Percentiles rank a stretch among this genome's conserved stretches.
These are phyloP conservation scores for Chrysina gloriosa DNA, from an alignment of 2,888 invertebrate species.

Conservation along the genomic window DNA sequence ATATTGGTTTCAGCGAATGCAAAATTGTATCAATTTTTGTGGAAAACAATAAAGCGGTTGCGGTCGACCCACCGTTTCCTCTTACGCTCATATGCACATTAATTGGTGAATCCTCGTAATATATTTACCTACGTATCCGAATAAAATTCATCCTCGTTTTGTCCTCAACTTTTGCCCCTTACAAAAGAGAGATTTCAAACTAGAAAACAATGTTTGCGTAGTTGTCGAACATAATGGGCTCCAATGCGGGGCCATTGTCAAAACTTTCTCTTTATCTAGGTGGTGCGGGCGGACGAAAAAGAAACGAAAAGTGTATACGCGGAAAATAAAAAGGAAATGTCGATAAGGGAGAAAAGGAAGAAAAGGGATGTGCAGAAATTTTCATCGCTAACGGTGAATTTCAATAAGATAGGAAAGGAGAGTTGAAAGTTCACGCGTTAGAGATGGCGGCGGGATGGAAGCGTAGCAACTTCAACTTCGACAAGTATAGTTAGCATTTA, in stretches of 20 bases:
- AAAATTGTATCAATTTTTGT: too few relatives aligned
- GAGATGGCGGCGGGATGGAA: not conserved
- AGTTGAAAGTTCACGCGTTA: constrained; percentile 4
- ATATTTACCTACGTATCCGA: constrained; percentile 4
- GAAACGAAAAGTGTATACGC: not conserved
- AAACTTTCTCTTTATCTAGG: constrained; percentile 18
- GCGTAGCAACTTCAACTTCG: not conserved
- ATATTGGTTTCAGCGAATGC: too few relatives aligned
- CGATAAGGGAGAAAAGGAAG: not conserved
- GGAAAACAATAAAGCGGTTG: too few relatives aligned
- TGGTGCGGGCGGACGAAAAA: not conserved
- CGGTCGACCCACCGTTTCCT: too few relatives aligned
- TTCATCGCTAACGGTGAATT: constrained; percentile 10
- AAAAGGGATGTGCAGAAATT: not conserved
- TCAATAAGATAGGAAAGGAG: constrained; percentile 4
- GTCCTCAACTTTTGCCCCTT: constrained; percentile 1
- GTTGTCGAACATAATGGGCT: constrained; percentile 30
- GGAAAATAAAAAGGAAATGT: not conserved
- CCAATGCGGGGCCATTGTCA: constrained; percentile 7
- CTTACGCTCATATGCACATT: too few relatives aligned
- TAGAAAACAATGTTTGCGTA: constrained; percentile 16
- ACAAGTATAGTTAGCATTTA: constrained; percentile 15
- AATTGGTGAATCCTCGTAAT: not conserved
- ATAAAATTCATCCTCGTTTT: not conserved
- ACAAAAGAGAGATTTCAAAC: constrained; percentile 22